Base-by-base conservation (phyloP, 2,797 vertebrate genomes). In the Hephaestus fuliginosus region DNA sequence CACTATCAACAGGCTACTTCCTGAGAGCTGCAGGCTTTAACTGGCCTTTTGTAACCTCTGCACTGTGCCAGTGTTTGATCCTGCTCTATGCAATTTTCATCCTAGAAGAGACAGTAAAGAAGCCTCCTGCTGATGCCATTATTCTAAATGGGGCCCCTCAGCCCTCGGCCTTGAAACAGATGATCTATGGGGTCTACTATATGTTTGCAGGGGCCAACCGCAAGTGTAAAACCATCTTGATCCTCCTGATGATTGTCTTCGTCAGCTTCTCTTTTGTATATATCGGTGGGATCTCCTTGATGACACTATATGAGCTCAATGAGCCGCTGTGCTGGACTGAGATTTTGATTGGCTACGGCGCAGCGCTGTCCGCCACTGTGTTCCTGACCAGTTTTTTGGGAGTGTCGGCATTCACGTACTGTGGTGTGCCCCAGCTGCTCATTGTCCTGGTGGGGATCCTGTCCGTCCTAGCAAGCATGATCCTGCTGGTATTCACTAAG, bases 251-350 rank as follows among this genome's bases (percentile, higher is more conserved):
- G 43, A 84, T 96, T 72, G 91, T 95, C 10, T 96, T 97, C 72
- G 92, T 93, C 88, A 91, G 89, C 60, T 96, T 96, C 3, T 91
- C 94, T 49, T 97, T 98, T 9, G 70, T 93, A 5, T 39, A 95
- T 13, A 0, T 95, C 1, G 98, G 98, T 1, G 91, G 93, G 33
- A n/a, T 75, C 44, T 95, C 95, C 0, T 63, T 97, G 80, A 86
- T 98, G 52, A 97, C 95, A 0, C 95, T 99, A 0, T 99, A 97
- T 64, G 97, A 99, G 84, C 93, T 99, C 65, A 96, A 97, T 4
- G 86, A 96, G 17, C 98, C 98, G 0, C 96, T 99, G 58, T 99
- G 98, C 94, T 99, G 98, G 98, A 95, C 92, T 44, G 97, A 97
- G 92, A 95, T 99, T 15, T 94, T 97, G 82, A 95, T 99, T 67